Base-by-base conservation (phyloP, 2,797 vertebrate genomes). In the Pangasius mekongensis region DNA sequence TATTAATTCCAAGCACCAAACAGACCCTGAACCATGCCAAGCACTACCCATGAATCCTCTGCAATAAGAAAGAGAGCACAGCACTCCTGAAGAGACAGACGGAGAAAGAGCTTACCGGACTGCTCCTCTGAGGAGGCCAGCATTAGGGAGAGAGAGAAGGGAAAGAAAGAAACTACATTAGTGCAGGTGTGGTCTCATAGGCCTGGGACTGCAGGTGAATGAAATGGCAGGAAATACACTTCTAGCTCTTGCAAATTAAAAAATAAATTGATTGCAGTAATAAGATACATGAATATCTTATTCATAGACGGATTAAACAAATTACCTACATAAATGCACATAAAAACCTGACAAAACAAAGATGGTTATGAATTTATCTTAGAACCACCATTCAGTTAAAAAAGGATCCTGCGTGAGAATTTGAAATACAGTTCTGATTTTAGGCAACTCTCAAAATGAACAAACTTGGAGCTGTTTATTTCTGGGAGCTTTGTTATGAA, bases 51-150 rank as follows among this genome's bases (percentile, higher is more conserved):
- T 78, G 69, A 87, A 73, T 27, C 84, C 43, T 69, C 11, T 30
- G 69, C 56, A 82, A 87, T 54, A 84, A 43, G 81, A 78, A 85
- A 58, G 49, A 86, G 71, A 85, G 86, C 39, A 60, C 66, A 86
- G 80, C 89, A 90, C 60, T 90, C 60, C 49, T 60, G 80, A 86
- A 86, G 18, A 90, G 11, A 80, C 22, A 76, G 77, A 89, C 85
- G 92, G 88, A 90, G 89, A 93, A 90, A 87, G 22, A 90, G 91
- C 98, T 99, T 99, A 99, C 98, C 98, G 97, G 98, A 97, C 98
- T 97, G 95, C 94, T 99, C 97, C 96, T 98, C 98, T 99, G 96
- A 89, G 97, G 95, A 95, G 94, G 94, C 95, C 95, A 96, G 91
- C 93, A 90, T 94, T 91, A 91, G 36, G 88, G 89, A 91, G 89